Conservation (phyloP, 2,888 invertebrate genomes). For the Ceriagrion tenellum region DNA sequence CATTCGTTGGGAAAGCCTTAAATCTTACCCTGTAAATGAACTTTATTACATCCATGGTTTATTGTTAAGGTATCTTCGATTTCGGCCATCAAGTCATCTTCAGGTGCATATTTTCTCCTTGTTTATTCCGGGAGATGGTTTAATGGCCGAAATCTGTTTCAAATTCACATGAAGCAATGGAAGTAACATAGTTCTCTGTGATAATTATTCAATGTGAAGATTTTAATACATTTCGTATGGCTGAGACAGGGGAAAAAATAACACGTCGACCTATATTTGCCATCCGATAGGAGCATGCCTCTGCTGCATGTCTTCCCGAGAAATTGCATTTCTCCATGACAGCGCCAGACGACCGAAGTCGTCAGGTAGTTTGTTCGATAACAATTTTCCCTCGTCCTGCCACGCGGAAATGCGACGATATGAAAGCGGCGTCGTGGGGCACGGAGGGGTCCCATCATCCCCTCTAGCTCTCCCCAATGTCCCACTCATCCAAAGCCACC, state of each 20-base stretch:
- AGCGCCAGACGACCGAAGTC: slow-evolving; percentile 25
- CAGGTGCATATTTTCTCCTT: too few relatives aligned
- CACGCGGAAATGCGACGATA: not conserved
- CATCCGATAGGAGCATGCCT: not conserved
- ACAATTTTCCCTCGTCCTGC: slow-evolving; percentile 49
- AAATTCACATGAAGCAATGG: too few relatives aligned
- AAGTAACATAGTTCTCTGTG: too few relatives aligned
- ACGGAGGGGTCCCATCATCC: not conserved
- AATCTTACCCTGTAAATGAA: too few relatives aligned
- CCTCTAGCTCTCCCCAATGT: not conserved
- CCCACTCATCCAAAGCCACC: not conserved
- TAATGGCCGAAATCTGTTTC: too few relatives aligned
- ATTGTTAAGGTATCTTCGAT: too few relatives aligned
- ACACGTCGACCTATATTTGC: not conserved
- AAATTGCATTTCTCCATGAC: slow-evolving; percentile 23
- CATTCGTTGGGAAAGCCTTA: too few relatives aligned
- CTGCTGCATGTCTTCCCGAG: not conserved
- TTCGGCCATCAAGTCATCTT: too few relatives aligned
- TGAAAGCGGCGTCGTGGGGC: slow-evolving; percentile 32
- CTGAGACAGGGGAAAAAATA: not conserved
- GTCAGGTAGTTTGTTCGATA: slow-evolving; percentile 32
- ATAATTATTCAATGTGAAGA: too few relatives aligned
- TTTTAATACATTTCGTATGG: too few relatives aligned
- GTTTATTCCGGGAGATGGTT: too few relatives aligned
- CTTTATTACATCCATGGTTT: too few relatives aligned